Conservation (phyloP, 2,888 invertebrate genomes). For the Stramonita haemastoma region DNA sequence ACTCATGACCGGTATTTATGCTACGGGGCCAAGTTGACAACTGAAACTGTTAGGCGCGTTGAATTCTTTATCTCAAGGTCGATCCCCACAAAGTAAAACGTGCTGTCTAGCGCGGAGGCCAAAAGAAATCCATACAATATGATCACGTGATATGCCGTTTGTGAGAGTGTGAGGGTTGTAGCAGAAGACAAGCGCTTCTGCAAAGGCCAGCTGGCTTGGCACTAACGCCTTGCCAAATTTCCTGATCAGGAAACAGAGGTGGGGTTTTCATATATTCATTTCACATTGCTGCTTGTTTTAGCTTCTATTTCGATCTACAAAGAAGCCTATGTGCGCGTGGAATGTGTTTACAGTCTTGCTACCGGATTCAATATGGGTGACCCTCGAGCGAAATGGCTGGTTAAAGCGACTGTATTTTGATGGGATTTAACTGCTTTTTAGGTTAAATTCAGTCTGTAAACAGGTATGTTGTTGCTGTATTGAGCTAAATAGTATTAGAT, state of each 20-base stretch:
- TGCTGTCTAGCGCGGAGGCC: slow-evolving; percentile 36
- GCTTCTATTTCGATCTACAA: background rate
- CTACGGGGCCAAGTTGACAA: background rate
- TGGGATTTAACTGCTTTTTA: background rate
- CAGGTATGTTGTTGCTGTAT: background rate
- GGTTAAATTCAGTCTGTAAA: background rate
- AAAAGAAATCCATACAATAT: slow-evolving; percentile 38
- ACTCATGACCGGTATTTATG: background rate
- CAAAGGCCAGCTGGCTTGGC: slow-evolving; percentile 33
- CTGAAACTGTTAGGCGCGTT: slow-evolving; percentile 11
- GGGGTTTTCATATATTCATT: background rate
- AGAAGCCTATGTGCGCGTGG: background rate
- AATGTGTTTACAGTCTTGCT: slow-evolving; percentile 30
- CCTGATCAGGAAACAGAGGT: slow-evolving; percentile 24
- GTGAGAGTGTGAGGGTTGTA: slow-evolving; percentile 34
- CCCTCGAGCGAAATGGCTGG: slow-evolving; percentile 15
- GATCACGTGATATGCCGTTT: slow-evolving; percentile 42
- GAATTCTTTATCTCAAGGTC: slow-evolving; percentile 37
- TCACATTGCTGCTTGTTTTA: background rate
- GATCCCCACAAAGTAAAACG: slow-evolving; percentile 27
- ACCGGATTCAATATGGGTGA: slow-evolving; percentile 42
- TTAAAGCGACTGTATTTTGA: background rate
- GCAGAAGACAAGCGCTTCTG: slow-evolving; percentile 28
- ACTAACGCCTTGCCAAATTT: background rate
- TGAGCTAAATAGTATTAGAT: background rate